These are phyloP conservation scores for Paramisgurnus dabryanus DNA, from an alignment of 2,113 vertebrate species.

Conservation along the genomic window DNA sequence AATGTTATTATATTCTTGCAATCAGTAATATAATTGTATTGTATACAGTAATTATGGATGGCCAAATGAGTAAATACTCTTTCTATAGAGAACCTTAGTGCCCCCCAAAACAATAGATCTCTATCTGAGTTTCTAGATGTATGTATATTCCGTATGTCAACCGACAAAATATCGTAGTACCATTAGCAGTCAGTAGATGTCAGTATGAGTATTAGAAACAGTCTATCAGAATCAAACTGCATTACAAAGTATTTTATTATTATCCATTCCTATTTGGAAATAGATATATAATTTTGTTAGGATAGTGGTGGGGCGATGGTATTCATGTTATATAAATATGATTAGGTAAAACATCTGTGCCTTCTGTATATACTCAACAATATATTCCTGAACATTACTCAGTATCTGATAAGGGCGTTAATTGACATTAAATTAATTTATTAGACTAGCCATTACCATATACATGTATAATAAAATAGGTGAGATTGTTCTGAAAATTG, in stretches of 20 bases:
- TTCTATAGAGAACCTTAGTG: no score
- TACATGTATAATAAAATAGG: slow-evolving; percentile 34
- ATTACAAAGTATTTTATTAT: background rate
- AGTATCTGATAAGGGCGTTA: background rate
- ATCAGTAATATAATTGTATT: no score
- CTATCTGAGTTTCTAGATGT: no score
- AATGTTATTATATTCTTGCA: no score
- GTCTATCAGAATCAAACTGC: background rate
- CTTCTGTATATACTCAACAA: background rate
- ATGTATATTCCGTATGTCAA: no score
- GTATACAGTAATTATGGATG: no score
- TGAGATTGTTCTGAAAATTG: slow-evolving; percentile 35
- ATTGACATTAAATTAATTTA: background rate
- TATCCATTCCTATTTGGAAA: background rate
- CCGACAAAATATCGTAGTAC: slow-evolving; percentile 49
- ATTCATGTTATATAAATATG: background rate
- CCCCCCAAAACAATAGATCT: no score
- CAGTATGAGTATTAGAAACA: slow-evolving; percentile 46
- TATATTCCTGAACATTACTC: background rate
- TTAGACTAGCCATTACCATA: background rate
- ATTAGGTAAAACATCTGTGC: background rate
- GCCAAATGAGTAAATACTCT: no score
- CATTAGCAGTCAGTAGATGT: slow-evolving; percentile 60
- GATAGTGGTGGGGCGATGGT: background rate
- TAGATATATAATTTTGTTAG: background rate